A percentile compares a stretch with the other conserved stretches of the same genome.
These are phyloP conservation scores for Octomys mimax DNA, from an alignment of 2,797 vertebrate genomes.

Conservation along the genomic window DNA sequence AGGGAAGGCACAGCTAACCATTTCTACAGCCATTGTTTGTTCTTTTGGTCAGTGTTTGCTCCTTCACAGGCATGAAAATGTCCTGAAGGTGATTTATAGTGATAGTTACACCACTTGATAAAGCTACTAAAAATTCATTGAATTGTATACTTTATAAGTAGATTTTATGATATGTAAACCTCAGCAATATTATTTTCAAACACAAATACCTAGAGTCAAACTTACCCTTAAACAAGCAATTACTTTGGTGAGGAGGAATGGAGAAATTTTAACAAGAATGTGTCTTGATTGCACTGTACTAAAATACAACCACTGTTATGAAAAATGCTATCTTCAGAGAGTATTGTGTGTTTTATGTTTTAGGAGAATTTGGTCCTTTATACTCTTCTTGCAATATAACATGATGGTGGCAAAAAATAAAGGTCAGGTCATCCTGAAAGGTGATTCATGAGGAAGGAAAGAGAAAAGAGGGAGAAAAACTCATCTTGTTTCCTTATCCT, in stretches of 20 bases:
- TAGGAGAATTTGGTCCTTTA: neutral
- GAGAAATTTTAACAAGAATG: neutral
- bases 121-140: conserved; percentile 28
- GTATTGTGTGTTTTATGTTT: neutral
- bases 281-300: neutral
- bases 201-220: neutral
- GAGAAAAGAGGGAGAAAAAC: neutral
- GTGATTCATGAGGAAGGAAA: neutral
- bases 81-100: neutral
- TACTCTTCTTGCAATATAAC: neutral
- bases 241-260: neutral
- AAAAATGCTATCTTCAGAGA: neutral
- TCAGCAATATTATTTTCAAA: neutral
- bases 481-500: conserved; percentile 30
- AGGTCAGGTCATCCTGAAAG: conserved; percentile 36
- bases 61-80: neutral
- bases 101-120: neutral
- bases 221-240: neutral
- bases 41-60: neutral
- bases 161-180: neutral
- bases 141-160: neutral
- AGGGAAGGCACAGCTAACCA: neutral
- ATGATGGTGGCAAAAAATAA: conserved; percentile 1
- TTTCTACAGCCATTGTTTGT: neutral
- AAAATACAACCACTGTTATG: neutral